These are phyloP conservation scores for Patella pellucida DNA, from an alignment of 2,888 invertebrate species.

Conservation along the genomic window DNA sequence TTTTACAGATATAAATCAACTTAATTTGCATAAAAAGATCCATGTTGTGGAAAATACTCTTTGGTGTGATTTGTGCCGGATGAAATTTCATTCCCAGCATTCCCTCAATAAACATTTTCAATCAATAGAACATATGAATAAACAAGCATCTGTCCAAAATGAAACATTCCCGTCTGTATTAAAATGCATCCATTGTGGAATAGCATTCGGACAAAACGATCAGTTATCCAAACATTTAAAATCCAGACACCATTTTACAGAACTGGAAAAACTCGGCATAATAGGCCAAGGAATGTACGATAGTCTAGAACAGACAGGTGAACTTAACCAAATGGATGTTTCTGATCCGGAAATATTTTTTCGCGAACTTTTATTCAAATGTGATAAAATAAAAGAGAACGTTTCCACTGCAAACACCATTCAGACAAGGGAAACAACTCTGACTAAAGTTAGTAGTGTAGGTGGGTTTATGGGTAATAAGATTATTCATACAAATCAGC, in stretches of 20 bases:
- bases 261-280: conserved; percentile 91
- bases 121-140: conserved; percentile 91
- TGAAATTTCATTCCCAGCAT: conserved; percentile 90
- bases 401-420: background rate
- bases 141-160: conserved; percentile 70
- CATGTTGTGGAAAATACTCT: conserved; percentile 94
- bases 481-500: background rate
- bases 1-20: conserved; percentile 83
- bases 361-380: conserved; percentile 26
- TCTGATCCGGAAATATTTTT: conserved; percentile 74
- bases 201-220: conserved; percentile 93
- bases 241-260: conserved; percentile 95
- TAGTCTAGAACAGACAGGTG: conserved; percentile 85
- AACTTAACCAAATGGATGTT: conserved; percentile 94
- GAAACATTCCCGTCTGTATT: conserved; percentile 87
- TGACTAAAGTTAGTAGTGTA: too few species aligned
- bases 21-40: conserved; percentile 92
- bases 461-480: background rate
- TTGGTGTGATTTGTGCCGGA: conserved; percentile 90
- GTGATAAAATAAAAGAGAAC: conserved; percentile 14
- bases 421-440: too few species aligned
- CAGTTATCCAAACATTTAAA: conserved; percentile 96
- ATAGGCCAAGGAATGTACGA: conserved; percentile 94
- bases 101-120: conserved; percentile 94
- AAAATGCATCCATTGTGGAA: conserved; percentile 94